Conservation (phyloP, 2,113 vertebrate genomes). For the Cebidichthys violaceus region DNA sequence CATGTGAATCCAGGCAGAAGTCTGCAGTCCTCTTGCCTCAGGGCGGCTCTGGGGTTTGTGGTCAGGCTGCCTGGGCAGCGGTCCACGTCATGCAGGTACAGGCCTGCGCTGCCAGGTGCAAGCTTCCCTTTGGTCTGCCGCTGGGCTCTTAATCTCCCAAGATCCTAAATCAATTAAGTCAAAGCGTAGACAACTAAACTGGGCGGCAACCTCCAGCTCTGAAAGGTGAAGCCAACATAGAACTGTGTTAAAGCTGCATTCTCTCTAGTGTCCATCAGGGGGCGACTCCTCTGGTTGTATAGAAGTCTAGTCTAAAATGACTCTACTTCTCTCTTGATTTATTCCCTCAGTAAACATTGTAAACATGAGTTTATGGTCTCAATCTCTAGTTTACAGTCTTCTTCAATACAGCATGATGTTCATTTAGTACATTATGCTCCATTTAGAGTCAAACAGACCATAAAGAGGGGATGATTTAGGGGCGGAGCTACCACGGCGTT, state of each 20-base stretch:
- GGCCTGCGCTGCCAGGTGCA: conserved; percentile 48
- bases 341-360: not conserved
- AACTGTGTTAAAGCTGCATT: no score
- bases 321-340: no score
- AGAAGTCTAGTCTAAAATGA: no score
- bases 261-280: not conserved
- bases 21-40: conserved; percentile 56
- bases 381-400: no score
- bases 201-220: not conserved
- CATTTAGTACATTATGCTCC: no score
- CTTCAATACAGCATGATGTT: no score
- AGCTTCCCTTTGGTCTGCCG: conserved; percentile 29
- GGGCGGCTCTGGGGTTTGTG: conserved; percentile 58
- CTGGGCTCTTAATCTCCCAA: conserved; percentile 44
- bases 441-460: no score
- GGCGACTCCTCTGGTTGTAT: not conserved
- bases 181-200: conserved; percentile 9
- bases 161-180: conserved; percentile 39
- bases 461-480: no score
- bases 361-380: no score
- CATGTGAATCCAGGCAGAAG: conserved; percentile 43
- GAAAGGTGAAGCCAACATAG: not conserved
- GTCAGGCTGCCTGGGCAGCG: conserved; percentile 59
- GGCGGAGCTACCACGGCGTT: no score
- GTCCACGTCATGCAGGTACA: conserved; percentile 61